Base-by-base conservation (phyloP, 2,113 vertebrate genomes). In the Egretta garzetta region DNA sequence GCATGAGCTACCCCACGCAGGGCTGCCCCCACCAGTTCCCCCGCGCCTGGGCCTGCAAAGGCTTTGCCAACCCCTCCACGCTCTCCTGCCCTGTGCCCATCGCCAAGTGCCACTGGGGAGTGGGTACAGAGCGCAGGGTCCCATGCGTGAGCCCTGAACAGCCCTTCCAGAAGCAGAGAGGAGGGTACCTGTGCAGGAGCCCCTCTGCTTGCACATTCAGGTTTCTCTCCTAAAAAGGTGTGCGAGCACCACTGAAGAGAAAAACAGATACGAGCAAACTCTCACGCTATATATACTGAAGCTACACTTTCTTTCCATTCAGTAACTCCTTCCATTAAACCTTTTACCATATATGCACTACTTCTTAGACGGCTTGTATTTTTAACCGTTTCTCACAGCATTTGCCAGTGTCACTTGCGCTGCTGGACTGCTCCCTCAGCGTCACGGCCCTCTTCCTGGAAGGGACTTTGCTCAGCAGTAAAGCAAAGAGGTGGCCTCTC, bases 271-370 rank as follows among this genome's bases (percentile, higher is more conserved):
- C 1, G 17, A 88, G 87, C 80, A 43, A 91, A 88, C 41, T 67
- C 71, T 50, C n/a, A 1, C 55, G 86, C 87, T 89, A 14, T 83
- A 82, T 68, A 88, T 80, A 83, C 71, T 26, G 73, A 87, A 92
- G 87, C 71, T 76, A 62, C 50, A 18, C 84, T 97, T 91, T 80
- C 94, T 94, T 96, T 96, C 91, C 89, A 91, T 94, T 93, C 89
- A 95, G 85, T 95, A 97, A 96, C 55, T 93, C 56, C 93, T 94
- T 95, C 94, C 93, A 32, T 89, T 96, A 96, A 96, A 90, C n/a
- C 58, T 94, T 95, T 96, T 97, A 93, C 86, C 94, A 95, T 95
- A 96, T 93, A 94, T 83, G 95, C 90, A 82, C 66, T 93, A n/a
- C 90, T 88, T 55, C 45, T 66, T 32, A 56, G 58, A 41, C 39